Evolutionary conservation across 1,140 invertebrate species (phyloP).

Genomic region (Cyphomyrmex costatus): DNA sequence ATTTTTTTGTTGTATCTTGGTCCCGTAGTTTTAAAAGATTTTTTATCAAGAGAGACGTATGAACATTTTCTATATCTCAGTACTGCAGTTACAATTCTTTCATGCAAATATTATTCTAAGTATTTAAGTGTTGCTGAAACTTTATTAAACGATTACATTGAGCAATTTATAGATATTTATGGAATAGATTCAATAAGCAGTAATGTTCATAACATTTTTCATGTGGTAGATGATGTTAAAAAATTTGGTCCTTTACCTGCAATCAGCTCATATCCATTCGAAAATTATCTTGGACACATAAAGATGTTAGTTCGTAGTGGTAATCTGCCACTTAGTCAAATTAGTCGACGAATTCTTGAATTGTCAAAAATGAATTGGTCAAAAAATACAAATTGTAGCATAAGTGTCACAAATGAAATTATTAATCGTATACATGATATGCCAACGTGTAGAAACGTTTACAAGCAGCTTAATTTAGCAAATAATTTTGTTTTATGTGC

Average conservation of each 20-base stretch:
- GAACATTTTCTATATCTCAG: conserved; percentile 14
- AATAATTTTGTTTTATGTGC: conserved; percentile 19
- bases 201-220: conserved; percentile 20
- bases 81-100: conserved; percentile 24
- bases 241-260: conserved; percentile 2
- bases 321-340: conserved; percentile 24
- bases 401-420: not conserved
- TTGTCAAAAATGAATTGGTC: not conserved
- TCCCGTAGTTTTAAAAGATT: conserved; percentile 17
- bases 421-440: not conserved
- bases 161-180: conserved; percentile 25
- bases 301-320: conserved; percentile 11
- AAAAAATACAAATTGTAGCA: too few species aligned
- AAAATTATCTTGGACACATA: conserved; percentile 13
- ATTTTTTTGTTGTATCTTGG: conserved; percentile 19
- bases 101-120: conserved; percentile 18
- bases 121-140: conserved; percentile 15
- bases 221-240: conserved; percentile 22
- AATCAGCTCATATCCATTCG: conserved; percentile 26
- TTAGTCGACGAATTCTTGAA: conserved; percentile 13
- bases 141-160: not conserved
- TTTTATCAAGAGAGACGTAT: not conserved
- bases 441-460: conserved; percentile 1
- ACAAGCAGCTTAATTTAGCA: not conserved
- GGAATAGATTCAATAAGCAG: conserved; percentile 31